A percentile compares a stretch with the other conserved stretches of the same genome.
phyloP scores from a whole-genome alignment of 2,888 invertebrate species.

The Clanis bilineata region DNA sequence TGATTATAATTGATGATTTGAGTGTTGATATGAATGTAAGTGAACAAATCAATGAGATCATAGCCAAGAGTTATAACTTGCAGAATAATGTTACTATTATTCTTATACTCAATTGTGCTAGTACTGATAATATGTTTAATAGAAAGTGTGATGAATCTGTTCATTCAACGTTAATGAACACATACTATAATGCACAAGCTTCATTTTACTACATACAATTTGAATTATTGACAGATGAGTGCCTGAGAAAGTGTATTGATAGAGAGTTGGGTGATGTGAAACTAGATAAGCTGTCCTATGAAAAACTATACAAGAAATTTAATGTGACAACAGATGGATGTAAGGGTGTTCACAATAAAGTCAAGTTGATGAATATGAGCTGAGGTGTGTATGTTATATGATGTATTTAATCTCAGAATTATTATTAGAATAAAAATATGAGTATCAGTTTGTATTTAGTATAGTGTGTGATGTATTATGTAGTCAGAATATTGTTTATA shows the following conservation, averaged over 20 bases:
- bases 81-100: conserved; percentile 58
- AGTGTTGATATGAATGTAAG: conserved; percentile 45
- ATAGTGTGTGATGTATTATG: background rate
- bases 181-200: conserved; percentile 45
- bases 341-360: conserved; percentile 72
- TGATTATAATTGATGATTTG: conserved; percentile 67
- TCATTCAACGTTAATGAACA: conserved; percentile 38
- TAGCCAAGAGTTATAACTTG: conserved; percentile 55
- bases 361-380: conserved; percentile 54
- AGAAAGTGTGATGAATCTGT: conserved; percentile 52
- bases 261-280: conserved; percentile 45
- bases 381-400: conserved; percentile 39
- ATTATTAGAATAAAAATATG: background rate
- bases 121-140: conserved; percentile 37
- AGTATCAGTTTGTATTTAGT: no score
- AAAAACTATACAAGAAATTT: conserved; percentile 57
- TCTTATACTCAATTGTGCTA: conserved; percentile 65
- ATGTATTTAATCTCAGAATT: background rate
- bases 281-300: conserved; percentile 38
- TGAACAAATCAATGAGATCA: conserved; percentile 44
- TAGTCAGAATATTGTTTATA: background rate
- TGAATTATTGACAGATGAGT: conserved; percentile 48
- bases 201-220: conserved; percentile 56
- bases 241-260: conserved; percentile 61
- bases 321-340: conserved; percentile 69